Evolutionary conservation across 23 tunicate species (phyloP), one percentile per base, ranked within the genome.

Genomic region (Pegea sp.): DNA sequence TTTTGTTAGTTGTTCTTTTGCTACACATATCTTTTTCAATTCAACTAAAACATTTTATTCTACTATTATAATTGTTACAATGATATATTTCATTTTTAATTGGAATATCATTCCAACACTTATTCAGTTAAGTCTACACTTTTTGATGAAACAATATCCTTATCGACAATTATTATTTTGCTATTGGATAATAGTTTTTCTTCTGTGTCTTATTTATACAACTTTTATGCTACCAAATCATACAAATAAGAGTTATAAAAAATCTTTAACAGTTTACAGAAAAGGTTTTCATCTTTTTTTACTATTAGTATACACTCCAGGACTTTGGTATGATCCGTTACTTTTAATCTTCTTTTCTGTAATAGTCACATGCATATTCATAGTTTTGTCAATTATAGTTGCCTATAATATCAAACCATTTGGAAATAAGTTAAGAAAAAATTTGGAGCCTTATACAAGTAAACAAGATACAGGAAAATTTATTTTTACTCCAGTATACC

Each of bases 241-340:
- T 24, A 33, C 56, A 11, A 62, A 46, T 2, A 30, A 33, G 26
- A 11, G 24, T 1, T 34, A 64, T 26, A 49, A 30, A 24, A 31
- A 23, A 21, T 66, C 84, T 22, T 28, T 65, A 18, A 81, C 95
- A 11, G 43, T 42, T 3, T 77, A 84, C 53, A 62, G 95, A 28
- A 84, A 84, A 52, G 28, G 49, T 8, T 84, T 67, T 59, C 95
- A 84, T 59, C 20, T 61, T 32, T 56, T 84, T 28, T 63, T 84
- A 7, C 44, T 84, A 22, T 25, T 84, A 18, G 79, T 77, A 21
- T 84, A 64, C 60, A 66, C 73, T 53, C 74, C 95, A 43, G 95
- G 81, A 2, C 44, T 84, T n/a, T 28, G 56, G 24, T 67, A 24
- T 52, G 95, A 84, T 44, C 58, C 64, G 33, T 56, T 71, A n/a